Base-by-base conservation (phyloP, 2,113 vertebrate genomes). In the Procavia capensis region DNA sequence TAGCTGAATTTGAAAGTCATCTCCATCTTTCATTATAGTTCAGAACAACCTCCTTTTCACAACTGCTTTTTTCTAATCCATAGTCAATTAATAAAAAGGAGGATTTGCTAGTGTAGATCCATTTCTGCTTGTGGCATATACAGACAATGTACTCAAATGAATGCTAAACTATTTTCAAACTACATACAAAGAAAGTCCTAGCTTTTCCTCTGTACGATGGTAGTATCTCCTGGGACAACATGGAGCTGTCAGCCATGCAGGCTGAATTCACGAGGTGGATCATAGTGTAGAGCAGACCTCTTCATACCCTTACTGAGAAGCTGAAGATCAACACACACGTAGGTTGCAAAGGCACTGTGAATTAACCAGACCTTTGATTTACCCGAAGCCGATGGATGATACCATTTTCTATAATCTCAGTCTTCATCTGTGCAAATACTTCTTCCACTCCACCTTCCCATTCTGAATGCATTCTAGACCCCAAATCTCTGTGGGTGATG, bases 331-430 rank as follows among this genome's bases (percentile, higher is more conserved):
- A 29, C 59, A 47, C 1, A 72, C 31, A 84, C 10, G 34, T 74
- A 90, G 0, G 5, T 45, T 85, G 74, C 80, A 88, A 66, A 93
- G 88, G 59, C 54, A 64, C 68, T 90, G 68, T 36, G 95, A 81
- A 88, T 43, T 83, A 85, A 64, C 72, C 8, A 72, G 86, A 80
- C 19, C 34, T 93, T 76, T 80, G 36, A 91, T 91, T 95, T 39
- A 57, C 70, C 39, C 79, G 16, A 27, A 39, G 57, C 45, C 91
- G 64, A 94, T 64, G 79, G 72, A 87, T 76, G 19, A 86, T 87
- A 41, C 82, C 54, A 74, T 93, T 91, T 86, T 70, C 54, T 47
- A 43, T 50, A 78, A 90, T 93, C 34, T 90, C 25, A 66, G 20
- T 29, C 9, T 54, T 72, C 47, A 50, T 93, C 41, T 89, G 74